Base-by-base conservation (phyloP, 2,888 invertebrate genomes). In the Rotaria sp. region DNA sequence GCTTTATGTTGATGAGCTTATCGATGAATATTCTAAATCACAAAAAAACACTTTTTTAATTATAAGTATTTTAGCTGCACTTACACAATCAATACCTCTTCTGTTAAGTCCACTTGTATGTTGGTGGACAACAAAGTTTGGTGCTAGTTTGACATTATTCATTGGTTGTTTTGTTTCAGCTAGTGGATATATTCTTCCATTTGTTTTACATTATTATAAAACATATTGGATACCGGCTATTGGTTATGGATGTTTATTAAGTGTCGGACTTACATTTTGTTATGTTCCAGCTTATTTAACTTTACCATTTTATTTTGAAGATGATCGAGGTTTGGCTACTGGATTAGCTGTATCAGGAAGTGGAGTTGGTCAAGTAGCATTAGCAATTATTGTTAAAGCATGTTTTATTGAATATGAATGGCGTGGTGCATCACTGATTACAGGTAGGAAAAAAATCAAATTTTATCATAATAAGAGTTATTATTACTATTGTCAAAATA, bases 311-410 rank as follows among this genome's bases (percentile, higher is more conserved):
- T 57, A 86, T 52, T 87, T 85, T 41, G 85, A 85, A 38, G 59
- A 85, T 50, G 80, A 85, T 45, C 52, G 87, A 75, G 85, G 85
- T 21, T 59, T 85, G 48, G 87, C 87, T 18, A 87, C 87, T 0
- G 87, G 87, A 8, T 85, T 87, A 26, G 85, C 87, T 26, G 85
- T 87, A 35, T 87, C 87, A 10, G 87, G 87, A n/a, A 85, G 85
- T n/a, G 87, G 87, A 35, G 10, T 87, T 24, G 87, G 87, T n/a
- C 75, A 85, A 24, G 75, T 87, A 50, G 57, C 55, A 24, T 30
- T 85, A 48, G 80, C 87, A 26, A 75, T 85, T n/a, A 8, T 87
- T 59, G 41, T 75, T 48, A 84, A 86, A 48, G 55, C 41, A 45
- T 80, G 84, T 50, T 85, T 86, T n/a, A 26, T 45, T 24, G 75